Base-by-base conservation (phyloP, 2,797 vertebrate species). In the Corythornis leucogaster region DNA sequence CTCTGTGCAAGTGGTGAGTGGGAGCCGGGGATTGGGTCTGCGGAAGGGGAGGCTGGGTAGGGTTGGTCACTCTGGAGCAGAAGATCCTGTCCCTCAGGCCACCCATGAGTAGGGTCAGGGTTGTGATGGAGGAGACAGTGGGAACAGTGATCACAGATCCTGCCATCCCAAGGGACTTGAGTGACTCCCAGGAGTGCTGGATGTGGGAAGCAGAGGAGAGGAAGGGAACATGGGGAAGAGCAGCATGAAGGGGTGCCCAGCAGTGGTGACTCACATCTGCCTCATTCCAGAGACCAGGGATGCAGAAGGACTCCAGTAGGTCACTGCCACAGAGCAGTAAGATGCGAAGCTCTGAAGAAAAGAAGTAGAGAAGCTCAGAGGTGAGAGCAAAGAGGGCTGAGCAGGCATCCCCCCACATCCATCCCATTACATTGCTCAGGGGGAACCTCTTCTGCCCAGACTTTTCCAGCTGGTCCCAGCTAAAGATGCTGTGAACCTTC, bases 231-330 rank as follows among this genome's bases (percentile, higher is more conserved):
- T 24, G 17, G 38, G 48, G 14, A 31, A 15, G n/a, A 48, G 21
- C 8, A 70, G 38, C 31, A 48, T 3, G 11, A 45, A 57, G 43
- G 62, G 28, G 20, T 33, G 16, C 11, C 25, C 2, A 2, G 19
- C 2, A 11, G 26, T 15, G 2, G 54, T 61, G 79, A 98, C 99
- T 99, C 98, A 99, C 99, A 64, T 99, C 99, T 31, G 98, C 99
- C 97, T 99, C 98, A 9, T 99, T 99, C 99, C 99, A 99, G 94
- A 99, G 98, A 46, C 99, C 99, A 8, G 99, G 99, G 97, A 99
- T 99, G 97, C 99, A 99, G 98, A 99, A 99, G 78, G 99, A 99
- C 91, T 99, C 99, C 97, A 99, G 98, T 59, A 99, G 98, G 94
- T 99, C 99, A 18, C 99, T 99, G 91, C 99, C 99, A 89, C 99